Evolutionary conservation across 2,888 invertebrate species (phyloP).

Genomic region (Volucella inflata): DNA sequence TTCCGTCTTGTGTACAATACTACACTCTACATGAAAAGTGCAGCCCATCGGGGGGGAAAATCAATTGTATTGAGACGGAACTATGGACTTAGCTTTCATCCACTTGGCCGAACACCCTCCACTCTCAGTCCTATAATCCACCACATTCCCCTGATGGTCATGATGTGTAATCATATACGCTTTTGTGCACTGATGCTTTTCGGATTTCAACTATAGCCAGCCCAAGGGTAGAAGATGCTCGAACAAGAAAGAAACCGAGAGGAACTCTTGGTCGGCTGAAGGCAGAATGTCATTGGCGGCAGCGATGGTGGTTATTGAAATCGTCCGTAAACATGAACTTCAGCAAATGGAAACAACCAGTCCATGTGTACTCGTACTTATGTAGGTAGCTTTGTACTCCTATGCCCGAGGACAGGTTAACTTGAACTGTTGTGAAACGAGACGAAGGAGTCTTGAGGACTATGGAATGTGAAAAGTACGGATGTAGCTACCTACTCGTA

Average conservation of each 20-base stretch:
- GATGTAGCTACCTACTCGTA: conserved; percentile 12
- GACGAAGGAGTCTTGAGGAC: conserved; percentile 12
- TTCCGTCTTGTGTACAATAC: conserved; percentile 26
- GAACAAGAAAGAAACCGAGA: conserved; percentile 1
- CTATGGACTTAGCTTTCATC: conserved; percentile 59
- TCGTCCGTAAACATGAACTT: conserved; percentile 63
- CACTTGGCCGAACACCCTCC: conserved; percentile 42
- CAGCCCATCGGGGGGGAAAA: conserved; percentile 39
- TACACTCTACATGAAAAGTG: conserved; percentile 59
- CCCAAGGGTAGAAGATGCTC: conserved; percentile 23
- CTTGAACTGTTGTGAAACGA: conserved; percentile 30
- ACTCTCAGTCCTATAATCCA: neutral
- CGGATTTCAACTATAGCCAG: conserved; percentile 21
- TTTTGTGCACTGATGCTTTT: conserved; percentile 52
- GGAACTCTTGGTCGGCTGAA: conserved; percentile 30
- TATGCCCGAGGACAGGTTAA: conserved; percentile 23
- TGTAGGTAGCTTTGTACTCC: conserved; percentile 37
- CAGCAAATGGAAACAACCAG: conserved; percentile 11
- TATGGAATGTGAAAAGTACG: conserved; percentile 15
- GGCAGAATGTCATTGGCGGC: conserved; percentile 27
- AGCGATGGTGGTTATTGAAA: conserved; percentile 39
- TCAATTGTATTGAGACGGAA: conserved; percentile 61
- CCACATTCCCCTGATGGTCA: conserved; percentile 1
- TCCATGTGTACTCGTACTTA: conserved; percentile 37
- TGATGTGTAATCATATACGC: conserved; percentile 67